phyloP scores from a whole-genome alignment of 2,888 invertebrate species.

The Orchesellides sinensis region DNA sequence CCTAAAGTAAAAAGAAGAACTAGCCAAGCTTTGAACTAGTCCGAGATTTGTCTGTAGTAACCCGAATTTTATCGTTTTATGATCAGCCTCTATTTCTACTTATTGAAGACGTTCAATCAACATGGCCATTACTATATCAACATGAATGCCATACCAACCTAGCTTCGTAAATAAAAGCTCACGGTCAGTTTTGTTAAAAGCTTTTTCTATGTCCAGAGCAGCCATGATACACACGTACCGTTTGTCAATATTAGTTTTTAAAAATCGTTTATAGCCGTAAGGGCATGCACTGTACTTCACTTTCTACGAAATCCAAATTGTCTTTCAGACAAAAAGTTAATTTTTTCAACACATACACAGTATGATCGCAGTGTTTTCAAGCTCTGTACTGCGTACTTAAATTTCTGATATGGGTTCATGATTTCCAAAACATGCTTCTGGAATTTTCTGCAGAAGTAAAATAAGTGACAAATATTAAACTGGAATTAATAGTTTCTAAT shows the following conservation, averaged over 20 bases:
- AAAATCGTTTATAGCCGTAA: conserved; percentile 32
- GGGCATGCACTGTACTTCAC: conserved; percentile 30
- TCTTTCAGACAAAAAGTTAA: conserved; percentile 13
- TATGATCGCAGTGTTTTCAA: too few species aligned
- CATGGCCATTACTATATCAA: conserved; percentile 27
- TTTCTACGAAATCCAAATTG: conserved; percentile 52
- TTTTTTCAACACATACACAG: neutral
- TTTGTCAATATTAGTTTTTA: conserved; percentile 25
- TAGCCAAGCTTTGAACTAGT: conserved; percentile 16
- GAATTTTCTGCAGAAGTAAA: too few species aligned
- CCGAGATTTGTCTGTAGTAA: neutral
- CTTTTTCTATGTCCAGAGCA: conserved; percentile 47
- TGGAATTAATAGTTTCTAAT: too few species aligned
- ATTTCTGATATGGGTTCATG: too few species aligned
- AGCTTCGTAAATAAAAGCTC: conserved; percentile 43
- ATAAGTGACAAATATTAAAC: too few species aligned
- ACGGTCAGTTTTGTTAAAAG: conserved; percentile 37
- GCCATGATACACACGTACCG: conserved; percentile 41
- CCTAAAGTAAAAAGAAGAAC: conserved; percentile 1
- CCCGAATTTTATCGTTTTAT: neutral
- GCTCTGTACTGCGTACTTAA: too few species aligned
- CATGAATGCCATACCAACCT: conserved; percentile 48
- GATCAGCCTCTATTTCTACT: conserved; percentile 2
- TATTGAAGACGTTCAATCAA: conserved; percentile 29
- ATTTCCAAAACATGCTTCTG: too few species aligned